These are phyloP conservation scores for Rotaria socialis DNA, from an alignment of 2,888 invertebrate genomes.

Conservation along the genomic window DNA sequence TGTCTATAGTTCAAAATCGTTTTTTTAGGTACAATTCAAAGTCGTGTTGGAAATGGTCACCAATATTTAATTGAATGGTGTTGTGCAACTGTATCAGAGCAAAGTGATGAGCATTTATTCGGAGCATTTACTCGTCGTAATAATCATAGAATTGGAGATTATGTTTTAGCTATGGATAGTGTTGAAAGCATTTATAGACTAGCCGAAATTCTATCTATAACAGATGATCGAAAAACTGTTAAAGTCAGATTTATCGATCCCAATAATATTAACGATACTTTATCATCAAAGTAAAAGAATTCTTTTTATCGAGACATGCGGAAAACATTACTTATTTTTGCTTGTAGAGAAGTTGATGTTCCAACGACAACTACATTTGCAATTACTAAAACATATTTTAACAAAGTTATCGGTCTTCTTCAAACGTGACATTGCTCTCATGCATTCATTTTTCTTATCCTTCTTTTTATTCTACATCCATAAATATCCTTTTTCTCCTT, in stretches of 20 bases:
- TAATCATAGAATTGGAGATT: not conserved
- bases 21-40: not conserved
- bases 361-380: not conserved
- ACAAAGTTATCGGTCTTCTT: not conserved
- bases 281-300: not conserved
- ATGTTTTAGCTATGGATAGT: not conserved
- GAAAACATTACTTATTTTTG: not conserved
- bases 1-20: no score
- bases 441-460: no score
- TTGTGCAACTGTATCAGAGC: not conserved
- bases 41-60: not conserved
- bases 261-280: not conserved
- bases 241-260: not conserved
- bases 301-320: no score
- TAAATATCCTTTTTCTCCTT: not conserved
- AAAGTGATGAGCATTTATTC: not conserved
- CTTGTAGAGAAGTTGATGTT: not conserved
- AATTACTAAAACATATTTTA: not conserved
- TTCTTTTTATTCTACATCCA: no score
- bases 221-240: not conserved
- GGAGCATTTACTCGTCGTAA: not conserved
- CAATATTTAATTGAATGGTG: not conserved
- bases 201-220: not conserved
- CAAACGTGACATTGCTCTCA: not conserved
- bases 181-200: not conserved